Base-by-base conservation (phyloP, 1,140 invertebrate genomes). In the Oscheius sp. region DNA sequence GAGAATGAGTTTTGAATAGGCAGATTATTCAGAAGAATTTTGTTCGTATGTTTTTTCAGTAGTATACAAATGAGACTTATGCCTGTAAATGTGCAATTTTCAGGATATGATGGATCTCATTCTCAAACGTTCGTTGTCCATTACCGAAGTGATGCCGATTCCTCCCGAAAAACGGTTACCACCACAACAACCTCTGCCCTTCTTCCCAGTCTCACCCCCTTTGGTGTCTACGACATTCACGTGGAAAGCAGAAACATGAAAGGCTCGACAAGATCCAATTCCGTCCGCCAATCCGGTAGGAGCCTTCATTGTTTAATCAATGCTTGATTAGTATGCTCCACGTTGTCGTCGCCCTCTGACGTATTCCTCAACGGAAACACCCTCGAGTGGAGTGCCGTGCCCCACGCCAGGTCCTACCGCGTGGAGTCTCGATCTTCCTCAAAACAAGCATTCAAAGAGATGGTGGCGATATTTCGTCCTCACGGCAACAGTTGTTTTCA, bases 351-450 rank as follows among this genome's bases (percentile, higher is more conserved):
- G 3, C 75, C 75, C 3, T 28, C 45, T n/a, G 42, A 73, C 35
- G 26, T 71, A 4, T 42, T 68, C 20, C 28, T 76, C 32, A 62
- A 52, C 45, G 66, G 66, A 18, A 49, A 73, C n/a, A 65, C 28
- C 28, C 42, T 77, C 18, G 46, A 64, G 7, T 80, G 79, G 79
- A 69, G 75, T 20, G 38, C 45, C 63, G 79, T 80, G 15, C 49
- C 73, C 29, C 74, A 71, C 32, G 79, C 79, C n/a, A 74, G 70
- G 26, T 68, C 73, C 2, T 80, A 80, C 66, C 66, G 73, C 31
- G 79, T 78, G 7, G 80, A 74, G 34, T 66, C 66, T 45, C 49
- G 62, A 35, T 58, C 45, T 20, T 38, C 63, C 35, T 32, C 35
- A 36, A 52, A 45, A 29, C 29, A 59, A 20, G 46, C 65, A 7